Base-by-base conservation (phyloP, 1,140 invertebrate species). In the Apolygus lucorum region DNA sequence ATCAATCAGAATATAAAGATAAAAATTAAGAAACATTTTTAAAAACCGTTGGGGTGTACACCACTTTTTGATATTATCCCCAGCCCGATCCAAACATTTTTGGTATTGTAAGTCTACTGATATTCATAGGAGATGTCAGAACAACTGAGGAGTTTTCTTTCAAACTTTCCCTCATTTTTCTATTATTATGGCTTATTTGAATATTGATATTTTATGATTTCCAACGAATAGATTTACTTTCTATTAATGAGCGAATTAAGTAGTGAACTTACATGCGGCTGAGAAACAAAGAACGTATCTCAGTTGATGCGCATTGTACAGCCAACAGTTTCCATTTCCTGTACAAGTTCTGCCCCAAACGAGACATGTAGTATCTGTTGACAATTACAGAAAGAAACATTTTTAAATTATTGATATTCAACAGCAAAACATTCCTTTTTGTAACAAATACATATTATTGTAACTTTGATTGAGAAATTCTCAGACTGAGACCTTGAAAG, bases 291-390 rank as follows among this genome's bases (percentile, higher is more conserved):
- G 74, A 21, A 82, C 80, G 72, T 87, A 86, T 75, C 87, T 81
- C 73, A 89, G 77, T 24, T 80, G 81, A 72, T 83, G 82, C 2
- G 85, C 84, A 76, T 89, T 85, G 73, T 88, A 89, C 0, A 88
- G 77, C 88, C 88, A 89, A 76, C 88, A 89, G 75, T 89, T 89
- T 67, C 88, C 87, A 52, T 82, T 87, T 67, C 84, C 85, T 1
- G 82, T 80, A 74, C 87, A 89, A n/a, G 87, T 89, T 76, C 86
- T 87, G 17, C 87, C 88, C 88, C 88, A 89, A 21, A 89, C 85
- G 1, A 88, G 74, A 73, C 88, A 89, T 14, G 86, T 84, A 49
- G 82, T 82, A 79, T 87, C 86, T 87, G n/a, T n/a, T n/a, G n/a
- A n/a, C n/a, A n/a, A n/a, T n/a, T n/a, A n/a, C n/a, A n/a, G n/a